Conservation (phyloP, 2,888 invertebrate species). For the Gonocerus acuteangulatus region DNA sequence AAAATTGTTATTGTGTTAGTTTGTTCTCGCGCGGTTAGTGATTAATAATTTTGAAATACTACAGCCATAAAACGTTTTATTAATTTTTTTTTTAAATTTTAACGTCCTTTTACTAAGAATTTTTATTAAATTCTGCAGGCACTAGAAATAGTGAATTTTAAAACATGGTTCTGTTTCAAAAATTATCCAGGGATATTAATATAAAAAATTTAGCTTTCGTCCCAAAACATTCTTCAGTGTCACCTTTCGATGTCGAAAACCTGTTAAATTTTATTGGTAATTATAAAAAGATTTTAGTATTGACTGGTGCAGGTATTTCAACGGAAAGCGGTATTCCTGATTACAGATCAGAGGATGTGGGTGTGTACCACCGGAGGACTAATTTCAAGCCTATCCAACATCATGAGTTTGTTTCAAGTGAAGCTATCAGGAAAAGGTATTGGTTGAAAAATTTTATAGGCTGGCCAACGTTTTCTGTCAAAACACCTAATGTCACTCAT, state of each 20-base stretch:
- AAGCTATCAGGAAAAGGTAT: constrained; percentile 65
- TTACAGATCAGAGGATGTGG: constrained; percentile 83
- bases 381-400: constrained; percentile 84
- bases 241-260: constrained; percentile 51
- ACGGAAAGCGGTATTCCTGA: constrained; percentile 96
- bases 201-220: constrained; percentile 49
- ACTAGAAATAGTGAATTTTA: no score
- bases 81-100: no score
- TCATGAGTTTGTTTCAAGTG: constrained; percentile 69
- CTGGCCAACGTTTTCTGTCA: constrained; percentile 70
- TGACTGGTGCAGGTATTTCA: constrained; percentile 93
- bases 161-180: background rate
- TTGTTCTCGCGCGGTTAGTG: no score
- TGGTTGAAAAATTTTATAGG: constrained; percentile 95
- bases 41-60: no score
- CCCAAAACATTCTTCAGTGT: constrained; percentile 63
- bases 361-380: constrained; percentile 78
- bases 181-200: background rate
- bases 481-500: constrained; percentile 75
- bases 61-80: no score
- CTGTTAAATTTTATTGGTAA: constrained; percentile 54
- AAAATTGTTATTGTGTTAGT: no score
- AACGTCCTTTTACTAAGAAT: no score
- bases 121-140: no score
- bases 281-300: constrained; percentile 55